Evolutionary conservation across 1,140 invertebrate species (phyloP), one percentile per base, ranked within the genome.

Genomic region (Drosophila prosaltans): DNA sequence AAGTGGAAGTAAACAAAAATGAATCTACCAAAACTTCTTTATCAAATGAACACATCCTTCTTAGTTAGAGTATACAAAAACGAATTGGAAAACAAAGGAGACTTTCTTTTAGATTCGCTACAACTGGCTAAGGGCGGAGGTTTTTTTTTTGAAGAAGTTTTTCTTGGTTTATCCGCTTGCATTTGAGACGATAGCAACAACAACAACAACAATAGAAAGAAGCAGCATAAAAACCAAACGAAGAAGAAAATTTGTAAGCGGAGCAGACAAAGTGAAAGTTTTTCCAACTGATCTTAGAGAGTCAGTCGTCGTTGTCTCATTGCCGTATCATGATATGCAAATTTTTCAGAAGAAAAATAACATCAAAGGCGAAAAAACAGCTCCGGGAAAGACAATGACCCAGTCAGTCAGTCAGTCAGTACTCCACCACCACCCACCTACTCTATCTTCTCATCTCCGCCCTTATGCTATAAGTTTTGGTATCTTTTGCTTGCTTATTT

Each of bases 251-350:
- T 51, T 51, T 51, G 45, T 51, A 51, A 51, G 21, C 45, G 71
- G 9, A 64, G 68, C 78, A 72, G 68, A 51, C 79, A 77, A 81
- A 81, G 81, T 81, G 63, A 70, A 78, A 81, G 81, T 79, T 65
- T 78, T 65, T 69, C 67, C 70, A 79, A 78, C 45, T 51, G 45
- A 51, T 51, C 45, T 51, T 9, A 51, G 21, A 51, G 45, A 43
- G 41, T 78, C 11, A n/a, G 54, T 30, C 28, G 54, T 30, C 28
- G 36, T 32, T 21, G 30, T 57, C 62, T 77, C 73, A 65, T 62
- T 51, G 55, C 69, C 73, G 76, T 89, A 88, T 88, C 83, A 88
- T 88, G 84, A 88, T 88, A 88, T 88, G 83, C 83, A 88, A 88
- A 88, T 88, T 79, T 78, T 41, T 54, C 16, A 78, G 28, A 73